Evolutionary conservation across 2,113 vertebrate species (phyloP).

Genomic region (Psilopogon haemacephalus): DNA sequence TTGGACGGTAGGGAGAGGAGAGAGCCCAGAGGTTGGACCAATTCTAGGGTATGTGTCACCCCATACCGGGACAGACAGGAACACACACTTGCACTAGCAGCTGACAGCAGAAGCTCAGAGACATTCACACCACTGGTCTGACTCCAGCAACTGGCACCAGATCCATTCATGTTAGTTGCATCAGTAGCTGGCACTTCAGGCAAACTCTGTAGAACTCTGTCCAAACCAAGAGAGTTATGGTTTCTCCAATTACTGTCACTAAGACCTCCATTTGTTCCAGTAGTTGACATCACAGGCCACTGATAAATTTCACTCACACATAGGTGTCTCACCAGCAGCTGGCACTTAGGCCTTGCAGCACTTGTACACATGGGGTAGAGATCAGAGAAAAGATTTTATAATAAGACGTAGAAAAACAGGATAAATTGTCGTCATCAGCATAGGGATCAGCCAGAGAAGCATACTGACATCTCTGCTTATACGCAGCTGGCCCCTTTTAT

Average conservation of each 20-base stretch:
- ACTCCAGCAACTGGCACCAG: background rate
- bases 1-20: too few relatives aligned
- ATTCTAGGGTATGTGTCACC: too few relatives aligned
- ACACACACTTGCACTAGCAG: background rate
- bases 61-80: too few relatives aligned
- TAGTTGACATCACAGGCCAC: background rate
- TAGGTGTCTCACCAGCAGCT: background rate
- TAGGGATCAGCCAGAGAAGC: background rate
- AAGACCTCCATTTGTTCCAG: background rate
- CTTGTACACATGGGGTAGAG: accelerated
- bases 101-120: background rate
- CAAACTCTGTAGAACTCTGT: background rate
- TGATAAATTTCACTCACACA: background rate
- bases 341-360: background rate
- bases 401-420: background rate
- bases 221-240: background rate
- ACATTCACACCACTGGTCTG: accelerated
- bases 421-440: background rate
- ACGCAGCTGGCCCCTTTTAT: background rate
- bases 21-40: too few relatives aligned
- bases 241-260: accelerated
- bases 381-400: background rate
- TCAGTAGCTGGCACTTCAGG: background rate
- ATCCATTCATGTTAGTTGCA: background rate
- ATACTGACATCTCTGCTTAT: background rate